These are phyloP conservation scores for Lota lota DNA, from an alignment of 2,113 vertebrate genomes.

Conservation along the genomic window DNA sequence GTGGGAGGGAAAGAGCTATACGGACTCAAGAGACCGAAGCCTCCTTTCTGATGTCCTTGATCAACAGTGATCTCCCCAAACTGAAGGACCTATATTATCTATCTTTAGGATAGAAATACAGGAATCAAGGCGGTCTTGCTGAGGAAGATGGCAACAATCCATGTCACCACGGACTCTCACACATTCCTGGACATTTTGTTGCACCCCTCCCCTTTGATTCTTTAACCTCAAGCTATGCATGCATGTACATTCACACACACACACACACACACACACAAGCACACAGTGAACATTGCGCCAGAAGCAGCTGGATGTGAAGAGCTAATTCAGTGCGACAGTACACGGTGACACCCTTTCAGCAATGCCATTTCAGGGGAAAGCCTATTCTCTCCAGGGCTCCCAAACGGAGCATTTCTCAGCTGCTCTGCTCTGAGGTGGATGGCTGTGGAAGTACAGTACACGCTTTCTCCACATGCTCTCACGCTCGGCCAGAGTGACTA, in stretches of 20 bases:
- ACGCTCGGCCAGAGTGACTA: conserved; percentile 23
- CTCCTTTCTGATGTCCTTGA: too few species aligned
- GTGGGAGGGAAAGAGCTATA: conserved; percentile 43
- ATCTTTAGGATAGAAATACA: conserved; percentile 21
- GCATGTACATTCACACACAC: conserved; percentile 12
- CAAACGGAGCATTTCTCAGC: conserved; percentile 49
- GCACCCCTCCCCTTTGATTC: conserved; percentile 19
- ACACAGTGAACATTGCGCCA: conserved; percentile 43
- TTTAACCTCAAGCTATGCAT: conserved; percentile 21
- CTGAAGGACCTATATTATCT: conserved; percentile 34
- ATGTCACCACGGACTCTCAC: conserved; percentile 28
- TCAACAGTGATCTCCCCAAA: conserved; percentile 1
- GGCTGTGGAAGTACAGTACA: conserved; percentile 26
- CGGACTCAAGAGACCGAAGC: not conserved
- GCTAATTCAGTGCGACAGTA: conserved; percentile 70
- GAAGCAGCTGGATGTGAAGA: conserved; percentile 47
- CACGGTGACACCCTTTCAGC: conserved; percentile 59
- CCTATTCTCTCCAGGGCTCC: conserved; percentile 48
- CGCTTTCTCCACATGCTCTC: conserved; percentile 29
- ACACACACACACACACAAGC: not conserved
- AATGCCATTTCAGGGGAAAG: conserved; percentile 70
- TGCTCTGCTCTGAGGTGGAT: conserved; percentile 36
- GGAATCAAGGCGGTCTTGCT: not conserved
- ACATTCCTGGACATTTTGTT: conserved; percentile 19
- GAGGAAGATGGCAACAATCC: conserved; percentile 21